Evolutionary conservation across 1,140 invertebrate species (phyloP).

Genomic region (Ostrea edulis): DNA sequence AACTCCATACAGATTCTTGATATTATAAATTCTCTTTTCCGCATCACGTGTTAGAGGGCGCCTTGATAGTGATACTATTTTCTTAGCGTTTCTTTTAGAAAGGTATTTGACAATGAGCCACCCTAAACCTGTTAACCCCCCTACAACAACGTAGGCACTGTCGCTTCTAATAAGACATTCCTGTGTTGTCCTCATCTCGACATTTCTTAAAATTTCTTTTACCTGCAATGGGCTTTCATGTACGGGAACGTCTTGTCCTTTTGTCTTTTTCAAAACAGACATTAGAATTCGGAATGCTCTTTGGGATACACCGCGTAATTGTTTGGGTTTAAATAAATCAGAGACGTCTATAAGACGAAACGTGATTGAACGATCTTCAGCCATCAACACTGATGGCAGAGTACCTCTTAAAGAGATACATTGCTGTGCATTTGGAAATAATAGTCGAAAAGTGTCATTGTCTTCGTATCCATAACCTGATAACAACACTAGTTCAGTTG

Average conservation of each 20-base stretch:
- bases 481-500: not conserved
- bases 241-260: not conserved
- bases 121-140: slow-evolving; percentile 62
- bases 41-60: not conserved
- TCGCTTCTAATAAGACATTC: slow-evolving; percentile 44
- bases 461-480: not conserved
- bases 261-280: not conserved
- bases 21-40: not conserved
- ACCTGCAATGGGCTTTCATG: not conserved
- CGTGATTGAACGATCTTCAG: not conserved
- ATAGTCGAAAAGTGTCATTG: not conserved
- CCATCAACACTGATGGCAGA: not conserved
- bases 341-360: not conserved
- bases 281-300: not conserved
- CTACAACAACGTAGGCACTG: slow-evolving; percentile 61
- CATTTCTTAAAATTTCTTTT: not conserved
- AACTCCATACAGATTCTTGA: not conserved
- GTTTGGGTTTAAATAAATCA: not conserved
- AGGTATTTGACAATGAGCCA: slow-evolving; percentile 63
- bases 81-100: slow-evolving; percentile 54
- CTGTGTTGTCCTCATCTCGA: not conserved
- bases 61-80: not conserved
- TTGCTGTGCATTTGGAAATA: not conserved
- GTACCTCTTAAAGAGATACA: not conserved
- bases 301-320: not conserved